Evolutionary conservation across 2,888 invertebrate species (phyloP), one percentile per base, ranked within the genome.

Genomic region (Lasius fuliginosus): DNA sequence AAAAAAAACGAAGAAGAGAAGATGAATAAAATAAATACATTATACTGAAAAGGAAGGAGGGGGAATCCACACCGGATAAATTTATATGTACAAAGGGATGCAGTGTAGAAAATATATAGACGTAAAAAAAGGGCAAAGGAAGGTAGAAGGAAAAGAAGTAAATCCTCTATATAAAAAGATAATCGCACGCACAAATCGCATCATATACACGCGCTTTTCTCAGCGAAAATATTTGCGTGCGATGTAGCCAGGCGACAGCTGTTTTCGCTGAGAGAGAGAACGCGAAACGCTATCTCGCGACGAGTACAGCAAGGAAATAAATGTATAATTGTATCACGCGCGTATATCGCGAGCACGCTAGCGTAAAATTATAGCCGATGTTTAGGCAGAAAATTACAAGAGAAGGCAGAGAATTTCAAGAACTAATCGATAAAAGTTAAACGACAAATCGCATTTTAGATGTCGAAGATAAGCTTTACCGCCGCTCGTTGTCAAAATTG

Each of bases 1-100:
- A 67, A 33, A 42, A 74, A 33, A 36, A 42, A 30, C 0, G 1
- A 42, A 40, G n/a, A 27, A 30, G 0, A 30, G 42, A 60, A 15
- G 30, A 60, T 90, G 89, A 86, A 90, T 87, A 91, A 93, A 93
- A 93, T 92, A 94, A 93, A 93, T 93, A 93, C 90, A 82, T 82
- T 90, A 88, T 91, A 92, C 84, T 93, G 93, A 93, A 36, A 36
- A 33, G 33, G 33, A 33, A 33, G 36, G 6, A 36, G 36, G 4
- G 36, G 94, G 94, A 93, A 93, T 90, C 92, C 87, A 85, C 77
- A 60, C 83, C 75, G 87, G 79, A 92, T 46, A 90, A 93, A 92
- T 85, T 91, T 86, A 91, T 93, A 94, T 94, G 91, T 93, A 93
- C 93, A 93, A 92, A 91, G 89, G 76, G 83, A 58, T 36, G 42